Evolutionary conservation across 1,140 invertebrate species (phyloP), one percentile per base, ranked within the genome.

Genomic region (Leptonema lineaticorne): DNA sequence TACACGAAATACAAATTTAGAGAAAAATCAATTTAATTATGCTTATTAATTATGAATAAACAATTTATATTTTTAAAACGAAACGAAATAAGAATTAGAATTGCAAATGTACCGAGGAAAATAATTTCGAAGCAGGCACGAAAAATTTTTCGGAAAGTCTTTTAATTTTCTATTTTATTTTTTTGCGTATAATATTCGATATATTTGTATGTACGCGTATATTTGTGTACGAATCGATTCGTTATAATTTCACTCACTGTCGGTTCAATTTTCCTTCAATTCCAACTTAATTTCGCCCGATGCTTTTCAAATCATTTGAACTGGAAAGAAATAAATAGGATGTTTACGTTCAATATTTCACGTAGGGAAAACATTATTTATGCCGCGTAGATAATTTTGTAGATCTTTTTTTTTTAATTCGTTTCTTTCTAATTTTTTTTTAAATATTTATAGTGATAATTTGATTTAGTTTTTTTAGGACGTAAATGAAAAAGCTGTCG

Each of bases 281-380:
- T 53, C 20, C 50, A 26, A 22, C 50, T 53, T 24, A 53, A 26
- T 26, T 53, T 53, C 27, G 24, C 1, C 1, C 9, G 8, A 26
- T 24, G 50, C 50, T 26, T 53, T 53, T 53, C 50, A 5, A 26
- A 53, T 53, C 24, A 24, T 53, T 24, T 22, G 22, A 26, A 11
- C 22, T 53, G 50, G 50, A 53, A 53, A 24, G 20, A 53, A 53
- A 53, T 53, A 53, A 53, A 53, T 53, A 26, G 7, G 50, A 53
- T 22, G 50, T 53, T 41, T 41, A 41, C 37, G 37, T 14, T 41
- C 16, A 14, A 41, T 41, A 41, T n/a, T n/a, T 45, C 37, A 45
- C 4, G 16, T 45, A 7, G 3, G 37, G 16, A 45, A 45, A n/a
- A 33, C 30, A 33, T 33, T 33, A 33, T 6, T 6, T 33, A 33